These are phyloP conservation scores for Drosophila subsilvestris DNA, from an alignment of 2,888 invertebrate species.

Conservation along the genomic window DNA sequence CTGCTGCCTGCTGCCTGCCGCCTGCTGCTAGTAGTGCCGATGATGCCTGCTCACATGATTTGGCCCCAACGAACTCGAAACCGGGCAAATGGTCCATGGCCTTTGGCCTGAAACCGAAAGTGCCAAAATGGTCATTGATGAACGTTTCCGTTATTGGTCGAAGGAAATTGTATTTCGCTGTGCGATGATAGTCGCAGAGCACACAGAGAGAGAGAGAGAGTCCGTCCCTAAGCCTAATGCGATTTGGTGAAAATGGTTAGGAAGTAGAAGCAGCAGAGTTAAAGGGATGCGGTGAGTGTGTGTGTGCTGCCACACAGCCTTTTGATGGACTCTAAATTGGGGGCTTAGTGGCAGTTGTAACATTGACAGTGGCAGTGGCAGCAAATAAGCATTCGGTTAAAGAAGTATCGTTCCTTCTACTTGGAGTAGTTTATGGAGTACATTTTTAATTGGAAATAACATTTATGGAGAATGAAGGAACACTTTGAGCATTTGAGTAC, in stretches of 20 bases:
- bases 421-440: background rate
- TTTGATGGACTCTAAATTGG: background rate
- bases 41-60: constrained; percentile 59
- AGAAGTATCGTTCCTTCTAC: background rate
- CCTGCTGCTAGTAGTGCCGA: constrained; percentile 11
- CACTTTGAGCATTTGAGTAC: background rate
- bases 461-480: too few species aligned
- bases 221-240: constrained; percentile 32
- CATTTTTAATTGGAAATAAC: background rate
- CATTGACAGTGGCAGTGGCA: background rate
- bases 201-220: constrained; percentile 2
- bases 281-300: constrained; percentile 11
- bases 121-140: constrained; percentile 69
- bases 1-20: background rate
- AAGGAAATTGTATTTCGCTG: constrained; percentile 50
- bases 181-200: constrained; percentile 16
- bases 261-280: constrained; percentile 4
- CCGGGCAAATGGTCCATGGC: constrained; percentile 27
- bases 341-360: background rate
- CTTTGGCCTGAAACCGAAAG: constrained; percentile 66
- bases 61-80: constrained; percentile 53
- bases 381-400: background rate
- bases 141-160: constrained; percentile 61
- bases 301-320: background rate
- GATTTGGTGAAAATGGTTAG: constrained; percentile 39